These are phyloP conservation scores for Pampusana beccarii DNA, from an alignment of 2,113 vertebrate genomes.

Conservation along the genomic window DNA sequence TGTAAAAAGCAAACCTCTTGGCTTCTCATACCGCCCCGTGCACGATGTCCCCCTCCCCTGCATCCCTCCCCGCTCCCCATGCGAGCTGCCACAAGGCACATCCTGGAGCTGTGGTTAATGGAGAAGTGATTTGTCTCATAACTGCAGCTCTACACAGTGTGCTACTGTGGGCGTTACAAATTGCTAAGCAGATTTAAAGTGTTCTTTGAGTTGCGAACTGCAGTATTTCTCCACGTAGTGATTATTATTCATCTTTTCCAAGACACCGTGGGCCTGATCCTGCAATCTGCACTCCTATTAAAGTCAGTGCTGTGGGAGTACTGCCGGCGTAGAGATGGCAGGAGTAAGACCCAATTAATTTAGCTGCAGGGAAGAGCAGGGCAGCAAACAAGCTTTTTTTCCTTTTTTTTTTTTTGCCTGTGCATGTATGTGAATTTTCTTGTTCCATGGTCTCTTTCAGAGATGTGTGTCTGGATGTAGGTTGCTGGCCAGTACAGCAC, in stretches of 20 bases:
- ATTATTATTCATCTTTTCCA: slow-evolving; percentile 68
- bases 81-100: background rate
- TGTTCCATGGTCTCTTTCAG: background rate
- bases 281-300: slow-evolving; percentile 65
- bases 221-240: slow-evolving; percentile 65
- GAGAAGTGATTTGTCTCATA: slow-evolving; percentile 71
- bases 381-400: background rate
- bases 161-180: slow-evolving; percentile 72
- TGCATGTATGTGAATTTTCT: background rate
- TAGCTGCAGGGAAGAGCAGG: background rate
- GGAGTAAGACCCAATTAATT: slow-evolving; percentile 62
- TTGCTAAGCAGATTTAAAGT: slow-evolving; percentile 71
- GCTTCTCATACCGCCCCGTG: background rate
- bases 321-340: slow-evolving; percentile 18
- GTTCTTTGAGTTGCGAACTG: slow-evolving; percentile 66
- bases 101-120: slow-evolving; percentile 29
- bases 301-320: slow-evolving; percentile 47
- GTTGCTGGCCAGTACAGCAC: background rate
- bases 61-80: background rate
- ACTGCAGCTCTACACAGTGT: slow-evolving; percentile 64
- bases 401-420: background rate
- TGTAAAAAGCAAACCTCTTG: background rate
- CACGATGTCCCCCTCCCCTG: background rate
- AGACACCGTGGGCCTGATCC: slow-evolving; percentile 66
- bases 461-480: background rate